These are phyloP conservation scores for Tenthredo amoena DNA, from an alignment of 2,888 invertebrate genomes.

Conservation along the genomic window DNA sequence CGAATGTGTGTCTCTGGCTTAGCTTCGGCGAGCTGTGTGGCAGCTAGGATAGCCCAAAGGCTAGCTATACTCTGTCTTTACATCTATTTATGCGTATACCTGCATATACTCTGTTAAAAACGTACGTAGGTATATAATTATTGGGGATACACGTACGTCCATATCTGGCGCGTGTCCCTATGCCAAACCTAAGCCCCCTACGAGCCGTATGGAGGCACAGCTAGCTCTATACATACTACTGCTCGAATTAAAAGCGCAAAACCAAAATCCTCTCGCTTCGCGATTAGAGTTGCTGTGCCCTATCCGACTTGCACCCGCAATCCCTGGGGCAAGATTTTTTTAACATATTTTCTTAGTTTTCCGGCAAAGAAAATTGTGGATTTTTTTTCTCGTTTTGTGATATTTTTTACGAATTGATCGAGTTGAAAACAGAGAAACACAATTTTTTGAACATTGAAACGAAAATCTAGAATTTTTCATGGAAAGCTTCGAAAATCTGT, in stretches of 20 bases:
- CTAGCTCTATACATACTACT: not conserved
- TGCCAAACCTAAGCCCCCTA: not conserved
- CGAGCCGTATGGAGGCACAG: not conserved
- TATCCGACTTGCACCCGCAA: not conserved
- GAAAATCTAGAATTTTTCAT: too few species aligned
- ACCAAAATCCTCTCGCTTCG: slow-evolving; percentile 4
- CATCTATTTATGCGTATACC: not conserved
- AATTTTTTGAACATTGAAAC: too few species aligned
- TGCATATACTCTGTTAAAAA: not conserved
- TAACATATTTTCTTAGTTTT: not conserved
- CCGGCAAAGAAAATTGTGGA: too few species aligned
- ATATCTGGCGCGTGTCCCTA: not conserved
- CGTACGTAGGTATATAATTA: not conserved
- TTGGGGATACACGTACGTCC: not conserved
- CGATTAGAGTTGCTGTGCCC: not conserved
- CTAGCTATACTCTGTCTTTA: too few species aligned
- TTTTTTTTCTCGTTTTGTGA: too few species aligned
- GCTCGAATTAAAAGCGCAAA: not conserved
- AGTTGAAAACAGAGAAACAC: too few species aligned
- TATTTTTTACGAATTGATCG: too few species aligned
- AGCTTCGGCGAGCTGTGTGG: not conserved
- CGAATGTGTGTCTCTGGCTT: slow-evolving; percentile 30
- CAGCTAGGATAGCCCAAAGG: not conserved
- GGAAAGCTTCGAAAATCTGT: too few species aligned
- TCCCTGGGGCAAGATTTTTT: not conserved